Conservation (phyloP, 2,797 vertebrate species). For the Meda fulgida region DNA sequence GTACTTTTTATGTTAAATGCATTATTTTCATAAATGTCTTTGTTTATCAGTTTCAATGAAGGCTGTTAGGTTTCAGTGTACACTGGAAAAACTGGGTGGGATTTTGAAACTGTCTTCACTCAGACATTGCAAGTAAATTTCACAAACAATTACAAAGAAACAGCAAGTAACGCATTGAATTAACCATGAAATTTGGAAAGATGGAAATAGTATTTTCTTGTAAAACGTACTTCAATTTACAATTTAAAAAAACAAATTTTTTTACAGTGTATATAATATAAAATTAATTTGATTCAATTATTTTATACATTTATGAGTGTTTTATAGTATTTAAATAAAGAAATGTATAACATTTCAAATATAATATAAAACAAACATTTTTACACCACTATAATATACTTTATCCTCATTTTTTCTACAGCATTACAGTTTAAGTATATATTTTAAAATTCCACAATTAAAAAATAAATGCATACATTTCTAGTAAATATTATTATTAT, state of each 20-base stretch:
- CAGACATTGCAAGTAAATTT: background rate
- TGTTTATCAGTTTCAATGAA: background rate
- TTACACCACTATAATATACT: background rate
- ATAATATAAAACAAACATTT: background rate
- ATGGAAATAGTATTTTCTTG: background rate
- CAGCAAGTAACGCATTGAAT: background rate
- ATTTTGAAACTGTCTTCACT: background rate
- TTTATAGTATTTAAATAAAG: background rate
- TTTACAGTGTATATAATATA: background rate
- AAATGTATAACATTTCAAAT: background rate
- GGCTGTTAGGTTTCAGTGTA: background rate
- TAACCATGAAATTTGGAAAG: background rate
- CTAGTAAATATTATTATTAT: background rate
- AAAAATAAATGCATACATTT: too few species aligned
- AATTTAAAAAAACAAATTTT: accelerated
- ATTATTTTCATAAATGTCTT: background rate
- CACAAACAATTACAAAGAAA: background rate
- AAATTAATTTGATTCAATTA: too few species aligned
- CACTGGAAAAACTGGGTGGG: background rate
- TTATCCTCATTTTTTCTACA: background rate
- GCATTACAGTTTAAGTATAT: too few species aligned
- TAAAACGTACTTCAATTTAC: background rate
- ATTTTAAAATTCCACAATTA: background rate
- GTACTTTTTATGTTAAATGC: background rate
- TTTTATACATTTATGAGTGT: background rate